These are phyloP conservation scores for Neosalanx taihuensis DNA, from an alignment of 2,797 vertebrate species.

Conservation along the genomic window DNA sequence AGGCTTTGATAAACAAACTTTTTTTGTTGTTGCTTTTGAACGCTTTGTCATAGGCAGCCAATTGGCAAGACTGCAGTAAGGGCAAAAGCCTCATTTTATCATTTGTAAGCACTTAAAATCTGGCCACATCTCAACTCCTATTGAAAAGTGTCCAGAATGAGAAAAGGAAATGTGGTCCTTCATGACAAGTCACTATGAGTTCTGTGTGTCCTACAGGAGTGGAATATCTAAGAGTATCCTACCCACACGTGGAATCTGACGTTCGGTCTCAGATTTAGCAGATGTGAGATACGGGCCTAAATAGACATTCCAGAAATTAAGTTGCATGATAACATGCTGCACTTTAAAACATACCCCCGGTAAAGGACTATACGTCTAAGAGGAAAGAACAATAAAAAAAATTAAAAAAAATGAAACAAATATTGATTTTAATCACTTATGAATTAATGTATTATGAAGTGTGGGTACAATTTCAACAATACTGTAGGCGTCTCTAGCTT, in stretches of 20 bases:
- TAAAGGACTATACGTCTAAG: not conserved
- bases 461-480: slow-evolving; percentile 29
- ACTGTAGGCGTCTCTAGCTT: slow-evolving; percentile 20
- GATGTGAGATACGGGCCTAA: too few relatives aligned
- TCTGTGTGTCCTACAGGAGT: slow-evolving; percentile 43
- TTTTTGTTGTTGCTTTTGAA: slow-evolving; percentile 64
- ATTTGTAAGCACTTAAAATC: slow-evolving; percentile 78
- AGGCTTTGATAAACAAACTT: slow-evolving; percentile 73
- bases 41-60: slow-evolving; percentile 73
- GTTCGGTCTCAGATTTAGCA: too few relatives aligned
- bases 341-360: not conserved
- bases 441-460: slow-evolving; percentile 55
- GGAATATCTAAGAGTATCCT: slow-evolving; percentile 42
- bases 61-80: slow-evolving; percentile 75
- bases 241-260: too few relatives aligned
- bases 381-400: not conserved
- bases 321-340: slow-evolving; percentile 8
- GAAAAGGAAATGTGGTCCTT: slow-evolving; percentile 59
- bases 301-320: too few relatives aligned
- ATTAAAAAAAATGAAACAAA: slow-evolving; percentile 19
- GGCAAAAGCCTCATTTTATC: slow-evolving; percentile 76
- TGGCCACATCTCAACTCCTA: slow-evolving; percentile 71
- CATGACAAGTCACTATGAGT: slow-evolving; percentile 59
- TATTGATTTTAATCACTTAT: slow-evolving; percentile 60
- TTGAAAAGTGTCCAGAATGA: slow-evolving; percentile 74